Percentiles rank a stretch among this genome's conserved stretches.
Conservation (phyloP, 2,113 vertebrate genomes). For the Paratilapia polleni region DNA sequence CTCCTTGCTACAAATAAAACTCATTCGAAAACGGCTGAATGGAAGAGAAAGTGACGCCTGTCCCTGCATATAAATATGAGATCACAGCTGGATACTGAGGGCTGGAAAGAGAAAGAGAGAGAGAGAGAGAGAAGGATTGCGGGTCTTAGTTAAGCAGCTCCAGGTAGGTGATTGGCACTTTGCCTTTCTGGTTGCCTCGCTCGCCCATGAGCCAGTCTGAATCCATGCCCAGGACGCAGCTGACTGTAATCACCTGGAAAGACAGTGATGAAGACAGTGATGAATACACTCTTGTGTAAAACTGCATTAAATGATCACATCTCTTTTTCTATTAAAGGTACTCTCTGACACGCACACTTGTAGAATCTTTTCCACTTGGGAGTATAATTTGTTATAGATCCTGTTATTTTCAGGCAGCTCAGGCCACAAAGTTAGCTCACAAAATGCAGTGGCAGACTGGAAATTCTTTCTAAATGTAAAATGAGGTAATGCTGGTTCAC, state of each 20-base stretch:
- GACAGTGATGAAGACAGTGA: not conserved
- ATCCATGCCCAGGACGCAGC: constrained; percentile 93
- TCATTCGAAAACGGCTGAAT: constrained; percentile 32
- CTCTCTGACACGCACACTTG: not conserved
- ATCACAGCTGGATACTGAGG: constrained; percentile 60
- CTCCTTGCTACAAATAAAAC: constrained; percentile 20
- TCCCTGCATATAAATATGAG: constrained; percentile 84
- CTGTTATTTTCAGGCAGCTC: not conserved
- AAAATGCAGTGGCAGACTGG: not conserved
- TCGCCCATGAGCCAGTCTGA: constrained; percentile 99
- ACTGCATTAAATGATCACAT: not conserved
- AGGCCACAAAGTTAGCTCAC: not conserved
- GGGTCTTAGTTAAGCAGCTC: constrained; percentile 92
- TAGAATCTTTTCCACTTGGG: not conserved
- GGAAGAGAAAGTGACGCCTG: constrained; percentile 24
- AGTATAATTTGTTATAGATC: not conserved
- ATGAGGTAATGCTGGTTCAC: constrained; percentile 31
- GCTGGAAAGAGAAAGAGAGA: not conserved
- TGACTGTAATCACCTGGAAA: constrained; percentile 93
- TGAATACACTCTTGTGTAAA: not conserved
- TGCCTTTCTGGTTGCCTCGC: constrained; percentile 95
- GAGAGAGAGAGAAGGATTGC: not conserved
- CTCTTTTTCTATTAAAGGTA: not conserved
- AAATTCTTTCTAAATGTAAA: constrained; percentile 8
- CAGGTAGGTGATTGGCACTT: constrained; percentile 98